Base-by-base conservation (phyloP, 2,888 invertebrate species). In the Melanostoma scalare region DNA sequence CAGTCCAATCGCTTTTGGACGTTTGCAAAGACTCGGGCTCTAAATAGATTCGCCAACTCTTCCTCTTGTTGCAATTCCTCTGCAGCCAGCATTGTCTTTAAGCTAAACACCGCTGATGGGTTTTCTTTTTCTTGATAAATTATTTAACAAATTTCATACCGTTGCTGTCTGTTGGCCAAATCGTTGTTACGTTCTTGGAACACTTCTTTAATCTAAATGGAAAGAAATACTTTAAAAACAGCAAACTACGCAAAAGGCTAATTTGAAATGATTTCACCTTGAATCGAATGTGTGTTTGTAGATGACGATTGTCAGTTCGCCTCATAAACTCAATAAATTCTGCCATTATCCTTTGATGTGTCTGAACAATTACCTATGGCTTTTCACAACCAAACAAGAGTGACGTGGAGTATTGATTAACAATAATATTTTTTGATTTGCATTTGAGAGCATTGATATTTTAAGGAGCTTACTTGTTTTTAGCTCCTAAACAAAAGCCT, bases 41-140 rank as follows among this genome's bases (percentile, higher is more conserved):
- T 35, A 42, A 78, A 73, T 2, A 82, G 77, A n/a, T 74, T 73
- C 0, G 82, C 82, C 60, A 82, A 10, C 52, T 82, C 73, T 30
- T 82, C 73, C 46, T 82, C 58, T n/a, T 78, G 82, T 6, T 82
- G 69, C 2, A 82, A 63, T 35, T 77, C 69, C 30, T 82, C 82
- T 1, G 35, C 30, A 0, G 55, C 40, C 4, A 82, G 40, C 73
- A 74, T 38, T 6, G 6, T 36, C 46, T 48, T 61, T 6, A 82
- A 69, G 8, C 82, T 82, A 6, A 33, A 36, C 20, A 3, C 9
- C 1, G 30, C 8, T 3, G 1, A 20, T 4, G 3, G 33, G 31
- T 9, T 40, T 44, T 4, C 1, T 30, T 8, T n/a, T 35, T 31
- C 3, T 38, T 8, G 20, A 38, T 6, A 1, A 6, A 1, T 4